Percentiles rank a stretch among this genome's conserved stretches.
Conservation (phyloP, 2,113 vertebrate species). For the Callionymus lyra region DNA sequence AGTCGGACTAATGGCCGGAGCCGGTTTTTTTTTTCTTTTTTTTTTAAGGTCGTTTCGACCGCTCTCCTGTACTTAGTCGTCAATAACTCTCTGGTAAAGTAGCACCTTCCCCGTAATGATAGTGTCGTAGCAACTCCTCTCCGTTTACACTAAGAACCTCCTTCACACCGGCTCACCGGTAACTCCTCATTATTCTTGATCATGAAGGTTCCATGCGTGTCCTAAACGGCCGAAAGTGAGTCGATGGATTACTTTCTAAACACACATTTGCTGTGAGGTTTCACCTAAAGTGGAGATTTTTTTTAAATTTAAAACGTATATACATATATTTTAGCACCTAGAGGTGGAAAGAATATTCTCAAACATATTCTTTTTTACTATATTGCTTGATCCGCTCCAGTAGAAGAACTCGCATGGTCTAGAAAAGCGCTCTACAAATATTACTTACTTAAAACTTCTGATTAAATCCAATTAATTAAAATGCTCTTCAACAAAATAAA, state of each 20-base stretch:
- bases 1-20: slow-evolving; percentile 30
- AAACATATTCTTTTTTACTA: no score
- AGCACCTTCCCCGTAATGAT: slow-evolving; percentile 42
- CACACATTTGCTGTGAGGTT: background rate
- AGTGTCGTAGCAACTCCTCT: slow-evolving; percentile 22
- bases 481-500: no score
- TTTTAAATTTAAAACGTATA: background rate
- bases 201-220: background rate
- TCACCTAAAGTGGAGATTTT: slow-evolving; percentile 1
- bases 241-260: background rate
- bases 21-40: slow-evolving; percentile 33
- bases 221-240: background rate
- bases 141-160: no score
- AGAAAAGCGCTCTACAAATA: no score
- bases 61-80: slow-evolving; percentile 28
- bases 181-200: slow-evolving; percentile 8
- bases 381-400: no score
- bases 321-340: no score
- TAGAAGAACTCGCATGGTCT: no score
- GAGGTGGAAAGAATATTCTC: no score
- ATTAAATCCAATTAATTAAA: no score
- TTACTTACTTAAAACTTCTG: no score
- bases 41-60: slow-evolving; percentile 4
- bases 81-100: slow-evolving; percentile 37
- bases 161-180: slow-evolving; percentile 17